Evolutionary conservation across 2,113 vertebrate genomes (phyloP).

Genomic region (Henicopernis longicauda): DNA sequence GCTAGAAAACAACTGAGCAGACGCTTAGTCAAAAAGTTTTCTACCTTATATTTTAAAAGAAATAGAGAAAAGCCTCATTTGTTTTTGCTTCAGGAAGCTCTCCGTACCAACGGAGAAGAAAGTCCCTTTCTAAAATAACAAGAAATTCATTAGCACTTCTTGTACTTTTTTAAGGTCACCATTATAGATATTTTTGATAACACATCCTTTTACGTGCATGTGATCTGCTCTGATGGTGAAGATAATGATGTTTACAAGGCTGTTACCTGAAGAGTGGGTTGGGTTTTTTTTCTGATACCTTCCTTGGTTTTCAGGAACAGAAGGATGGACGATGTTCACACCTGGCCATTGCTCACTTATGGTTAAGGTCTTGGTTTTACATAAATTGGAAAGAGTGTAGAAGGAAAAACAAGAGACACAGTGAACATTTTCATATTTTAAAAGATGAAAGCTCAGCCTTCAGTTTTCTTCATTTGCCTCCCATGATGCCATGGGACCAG

Average conservation of each 20-base stretch:
- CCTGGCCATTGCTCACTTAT: background rate
- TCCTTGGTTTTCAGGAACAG: conserved; percentile 31
- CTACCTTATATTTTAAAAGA: background rate
- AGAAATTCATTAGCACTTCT: conserved; percentile 63
- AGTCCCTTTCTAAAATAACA: conserved; percentile 70
- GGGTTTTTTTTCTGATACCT: background rate
- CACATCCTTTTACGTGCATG: conserved; percentile 54
- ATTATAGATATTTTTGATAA: conserved; percentile 66
- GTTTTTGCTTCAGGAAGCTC: conserved; percentile 63
- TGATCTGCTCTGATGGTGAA: conserved; percentile 30
- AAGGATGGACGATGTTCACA: background rate
- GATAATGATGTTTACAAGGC: conserved; percentile 48
- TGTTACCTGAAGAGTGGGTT: background rate
- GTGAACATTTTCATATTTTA: background rate
- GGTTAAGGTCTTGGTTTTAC: background rate
- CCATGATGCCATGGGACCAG: background rate
- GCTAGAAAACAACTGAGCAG: background rate
- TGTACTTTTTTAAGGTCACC: conserved; percentile 66
- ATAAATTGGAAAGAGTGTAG: background rate
- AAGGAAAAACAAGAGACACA: background rate
- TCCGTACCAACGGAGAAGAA: conserved; percentile 1
- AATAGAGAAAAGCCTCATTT: conserved; percentile 31
- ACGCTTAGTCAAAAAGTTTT: background rate
- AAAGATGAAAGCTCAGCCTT: background rate
- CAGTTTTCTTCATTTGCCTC: background rate